These are phyloP conservation scores for Ceraclea dissimilis DNA, from an alignment of 2,888 invertebrate genomes.

Conservation along the genomic window DNA sequence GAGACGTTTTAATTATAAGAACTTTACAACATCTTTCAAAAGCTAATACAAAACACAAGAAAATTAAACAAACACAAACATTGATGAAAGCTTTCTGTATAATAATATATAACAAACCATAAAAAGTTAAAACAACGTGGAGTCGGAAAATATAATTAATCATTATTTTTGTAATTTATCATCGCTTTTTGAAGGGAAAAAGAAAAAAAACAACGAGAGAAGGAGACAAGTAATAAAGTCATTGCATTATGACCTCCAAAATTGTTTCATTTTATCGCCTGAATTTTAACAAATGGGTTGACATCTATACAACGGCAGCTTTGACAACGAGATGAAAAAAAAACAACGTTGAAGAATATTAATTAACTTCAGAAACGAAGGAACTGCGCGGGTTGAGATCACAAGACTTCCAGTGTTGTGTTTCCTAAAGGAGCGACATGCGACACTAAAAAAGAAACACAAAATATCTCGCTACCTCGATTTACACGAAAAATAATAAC, in stretches of 20 bases:
- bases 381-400: slow-evolving; percentile 11
- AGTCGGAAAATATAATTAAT: too few species aligned
- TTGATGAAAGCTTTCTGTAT: too few species aligned
- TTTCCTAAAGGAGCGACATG: slow-evolving; percentile 13
- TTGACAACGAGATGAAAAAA: not conserved
- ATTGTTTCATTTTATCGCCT: not conserved
- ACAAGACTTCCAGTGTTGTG: slow-evolving; percentile 12
- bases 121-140: too few species aligned
- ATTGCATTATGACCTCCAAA: not conserved
- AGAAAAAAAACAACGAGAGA: not conserved
- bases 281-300: not conserved
- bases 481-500: not conserved
- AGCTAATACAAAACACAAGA: too few species aligned
- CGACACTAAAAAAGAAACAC: slow-evolving; percentile 5
- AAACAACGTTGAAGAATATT: slow-evolving; percentile 1
- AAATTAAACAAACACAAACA: too few species aligned
- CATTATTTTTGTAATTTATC: not conserved
- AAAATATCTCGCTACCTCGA: not conserved
- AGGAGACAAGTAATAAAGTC: not conserved
- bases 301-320: not conserved
- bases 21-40: too few species aligned
- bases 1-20: too few species aligned
- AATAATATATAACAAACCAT: too few species aligned
- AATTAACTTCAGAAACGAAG: slow-evolving; percentile 13
- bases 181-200: not conserved